Percentiles rank a stretch among this genome's conserved stretches.
Conservation (phyloP, 2,888 invertebrate genomes). For the Mayetiola destructor region DNA sequence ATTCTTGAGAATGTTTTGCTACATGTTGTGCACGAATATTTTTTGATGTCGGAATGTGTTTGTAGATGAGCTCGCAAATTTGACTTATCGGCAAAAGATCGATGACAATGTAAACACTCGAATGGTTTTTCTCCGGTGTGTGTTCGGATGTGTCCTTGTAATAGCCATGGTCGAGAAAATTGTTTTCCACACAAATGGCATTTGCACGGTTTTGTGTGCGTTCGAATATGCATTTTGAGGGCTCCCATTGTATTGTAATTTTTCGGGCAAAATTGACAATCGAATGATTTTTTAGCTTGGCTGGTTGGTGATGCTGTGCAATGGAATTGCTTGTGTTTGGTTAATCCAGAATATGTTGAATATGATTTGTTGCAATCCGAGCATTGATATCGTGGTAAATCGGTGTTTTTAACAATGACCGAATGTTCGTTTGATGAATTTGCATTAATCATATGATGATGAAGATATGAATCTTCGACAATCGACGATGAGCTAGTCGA, state of each 20-base stretch:
- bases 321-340: constrained; percentile 92
- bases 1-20: constrained; percentile 93
- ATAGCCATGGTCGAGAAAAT: constrained; percentile 90
- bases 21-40: constrained; percentile 85
- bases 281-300: constrained; percentile 78
- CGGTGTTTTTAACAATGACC: constrained; percentile 39
- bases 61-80: constrained; percentile 93
- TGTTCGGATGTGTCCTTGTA: constrained; percentile 94
- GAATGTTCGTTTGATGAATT: constrained; percentile 18
- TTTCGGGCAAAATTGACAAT: constrained; percentile 92
- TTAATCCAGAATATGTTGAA: constrained; percentile 86
- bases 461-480: constrained; percentile 3
- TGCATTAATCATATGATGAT: constrained; percentile 17
- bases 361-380: constrained; percentile 89
- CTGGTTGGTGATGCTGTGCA: constrained; percentile 74
- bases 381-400: constrained; percentile 68
- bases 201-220: constrained; percentile 94
- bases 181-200: constrained; percentile 94
- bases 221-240: constrained; percentile 96
- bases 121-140: constrained; percentile 98
- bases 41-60: constrained; percentile 94
- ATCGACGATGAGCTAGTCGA: constrained; percentile 41
- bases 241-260: constrained; percentile 90
- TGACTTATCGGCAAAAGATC: constrained; percentile 92
- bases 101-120: constrained; percentile 83